Conservation (phyloP, 2,113 vertebrate genomes). For the Takifugu bimaculatus region DNA sequence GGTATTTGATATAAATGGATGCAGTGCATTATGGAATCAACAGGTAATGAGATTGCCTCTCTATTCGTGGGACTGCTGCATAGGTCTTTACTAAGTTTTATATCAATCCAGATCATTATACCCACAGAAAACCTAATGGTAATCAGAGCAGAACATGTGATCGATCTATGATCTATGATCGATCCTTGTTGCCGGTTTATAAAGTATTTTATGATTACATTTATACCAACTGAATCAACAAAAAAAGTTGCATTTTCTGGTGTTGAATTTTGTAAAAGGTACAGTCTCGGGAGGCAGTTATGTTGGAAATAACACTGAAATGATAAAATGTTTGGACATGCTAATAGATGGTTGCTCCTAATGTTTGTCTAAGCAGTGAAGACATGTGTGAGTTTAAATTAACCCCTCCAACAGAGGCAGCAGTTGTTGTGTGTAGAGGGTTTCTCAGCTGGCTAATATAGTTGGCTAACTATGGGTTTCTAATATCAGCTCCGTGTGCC, state of each 20-base stretch:
- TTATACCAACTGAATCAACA: background rate
- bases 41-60: conserved; percentile 18
- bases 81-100: background rate
- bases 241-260: no score
- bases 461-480: conserved; percentile 27
- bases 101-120: conserved; percentile 21
- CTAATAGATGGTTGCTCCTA: background rate
- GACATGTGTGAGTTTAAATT: background rate
- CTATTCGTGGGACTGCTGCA: background rate
- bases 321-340: no score
- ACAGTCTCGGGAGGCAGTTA: no score
- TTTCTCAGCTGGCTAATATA: conserved; percentile 9
- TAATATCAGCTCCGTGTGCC: conserved; percentile 49
- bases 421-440: conserved; percentile 16
- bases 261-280: no score
- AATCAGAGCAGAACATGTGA: background rate
- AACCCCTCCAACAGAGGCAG: conserved; percentile 10
- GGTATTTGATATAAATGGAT: no score
- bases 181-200: no score
- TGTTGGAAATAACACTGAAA: no score
- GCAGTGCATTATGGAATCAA: background rate
- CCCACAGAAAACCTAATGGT: conserved; percentile 33
- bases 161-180: no score
- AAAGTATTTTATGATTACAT: background rate
- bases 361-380: background rate